Conservation (phyloP, 2,797 vertebrate species). For the Macropus fuliginosus region DNA sequence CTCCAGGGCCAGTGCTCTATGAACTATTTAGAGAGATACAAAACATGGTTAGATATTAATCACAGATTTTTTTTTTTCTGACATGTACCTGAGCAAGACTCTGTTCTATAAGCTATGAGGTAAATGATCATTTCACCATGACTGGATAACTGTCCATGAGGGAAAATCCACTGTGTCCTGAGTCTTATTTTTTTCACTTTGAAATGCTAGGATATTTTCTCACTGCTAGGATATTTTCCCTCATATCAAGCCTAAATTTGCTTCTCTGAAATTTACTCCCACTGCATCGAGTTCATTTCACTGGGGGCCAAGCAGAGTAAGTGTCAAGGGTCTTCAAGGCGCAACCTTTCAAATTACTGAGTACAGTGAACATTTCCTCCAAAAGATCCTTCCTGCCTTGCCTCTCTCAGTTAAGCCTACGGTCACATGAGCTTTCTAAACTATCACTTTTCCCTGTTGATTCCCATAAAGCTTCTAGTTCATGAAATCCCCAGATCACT, state of each 20-base stretch:
- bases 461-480: not conserved
- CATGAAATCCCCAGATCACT: not conserved
- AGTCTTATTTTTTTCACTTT: not conserved
- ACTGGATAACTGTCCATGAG: not conserved
- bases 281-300: not conserved
- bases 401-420: not conserved
- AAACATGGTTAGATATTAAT: not conserved
- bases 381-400: not conserved
- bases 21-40: not conserved
- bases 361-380: not conserved
- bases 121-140: not conserved
- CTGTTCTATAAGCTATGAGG: not conserved
- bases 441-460: not conserved
- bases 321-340: not conserved
- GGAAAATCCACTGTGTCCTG: not conserved
- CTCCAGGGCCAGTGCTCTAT: not conserved
- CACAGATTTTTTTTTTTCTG: not conserved
- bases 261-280: not conserved
- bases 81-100: not conserved
- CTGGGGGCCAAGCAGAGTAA: not conserved
- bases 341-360: not conserved
- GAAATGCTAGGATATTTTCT: not conserved
- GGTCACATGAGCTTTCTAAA: not conserved
- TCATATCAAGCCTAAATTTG: not conserved
- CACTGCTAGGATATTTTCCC: not conserved